A percentile compares a stretch with the other conserved stretches of the same genome.
These are phyloP conservation scores for Heliconius hewitsoni DNA, from an alignment of 1,140 invertebrate species.

Conservation along the genomic window DNA sequence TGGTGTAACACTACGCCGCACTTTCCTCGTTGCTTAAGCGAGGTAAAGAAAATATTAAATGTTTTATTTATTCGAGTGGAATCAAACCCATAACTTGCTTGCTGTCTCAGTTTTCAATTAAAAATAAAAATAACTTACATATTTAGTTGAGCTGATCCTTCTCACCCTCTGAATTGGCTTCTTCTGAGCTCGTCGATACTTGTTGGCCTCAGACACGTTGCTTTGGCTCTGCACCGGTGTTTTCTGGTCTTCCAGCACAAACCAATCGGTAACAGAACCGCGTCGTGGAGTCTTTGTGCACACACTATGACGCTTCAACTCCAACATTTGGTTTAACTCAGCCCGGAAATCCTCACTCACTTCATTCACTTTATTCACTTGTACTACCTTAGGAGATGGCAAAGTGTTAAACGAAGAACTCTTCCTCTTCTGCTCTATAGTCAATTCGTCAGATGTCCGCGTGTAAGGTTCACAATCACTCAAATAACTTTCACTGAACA, in stretches of 20 bases:
- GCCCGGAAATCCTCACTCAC: conserved; percentile 67
- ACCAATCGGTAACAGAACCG: conserved; percentile 74
- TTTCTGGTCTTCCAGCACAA: conserved; percentile 66
- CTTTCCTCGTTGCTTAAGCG: no score
- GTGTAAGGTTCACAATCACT: conserved; percentile 75
- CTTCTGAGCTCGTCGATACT: conserved; percentile 66
- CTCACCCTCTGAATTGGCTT: conserved; percentile 64
- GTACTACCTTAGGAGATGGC: conserved; percentile 67
- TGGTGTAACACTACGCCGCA: no score
- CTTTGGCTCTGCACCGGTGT: conserved; percentile 20
- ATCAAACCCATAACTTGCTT: no score
- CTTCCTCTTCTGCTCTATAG: conserved; percentile 55
- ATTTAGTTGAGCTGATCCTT: conserved; percentile 76
- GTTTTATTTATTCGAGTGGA: no score
- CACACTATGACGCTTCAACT: conserved; percentile 50
- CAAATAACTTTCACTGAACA: conserved; percentile 72
- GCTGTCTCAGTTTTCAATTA: not conserved
- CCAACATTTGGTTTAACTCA: conserved; percentile 59
- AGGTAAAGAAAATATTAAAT: no score
- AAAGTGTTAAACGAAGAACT: conserved; percentile 65
- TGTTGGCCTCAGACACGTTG: conserved; percentile 49
- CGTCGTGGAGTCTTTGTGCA: conserved; percentile 45
- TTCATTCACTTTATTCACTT: conserved; percentile 61
- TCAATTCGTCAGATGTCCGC: conserved; percentile 46
- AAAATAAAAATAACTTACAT: conserved; percentile 59